A percentile compares a stretch with the other conserved stretches of the same genome.
Conservation (phyloP, 2,113 vertebrate genomes). For the Grus americana region DNA sequence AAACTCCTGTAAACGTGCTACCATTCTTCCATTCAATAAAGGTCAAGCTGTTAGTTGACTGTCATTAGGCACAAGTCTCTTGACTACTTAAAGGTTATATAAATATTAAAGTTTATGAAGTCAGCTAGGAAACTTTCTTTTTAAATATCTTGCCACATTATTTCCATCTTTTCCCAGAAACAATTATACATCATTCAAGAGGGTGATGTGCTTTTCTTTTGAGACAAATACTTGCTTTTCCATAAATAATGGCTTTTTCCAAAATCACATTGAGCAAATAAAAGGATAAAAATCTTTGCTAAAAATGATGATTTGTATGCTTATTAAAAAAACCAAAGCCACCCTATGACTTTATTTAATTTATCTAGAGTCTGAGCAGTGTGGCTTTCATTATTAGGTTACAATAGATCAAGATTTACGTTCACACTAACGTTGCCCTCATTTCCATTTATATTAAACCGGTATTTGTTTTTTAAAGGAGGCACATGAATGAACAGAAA, state of each 20-base stretch:
- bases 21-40: slow-evolving; percentile 40
- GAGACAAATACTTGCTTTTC: not conserved
- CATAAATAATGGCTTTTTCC: slow-evolving; percentile 4
- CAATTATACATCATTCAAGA: not conserved
- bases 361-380: slow-evolving; percentile 68
- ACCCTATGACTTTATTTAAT: slow-evolving; percentile 63
- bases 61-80: slow-evolving; percentile 45
- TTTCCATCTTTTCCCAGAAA: slow-evolving; percentile 25
- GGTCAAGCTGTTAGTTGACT: slow-evolving; percentile 56
- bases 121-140: slow-evolving; percentile 19
- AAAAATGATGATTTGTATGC: slow-evolving; percentile 48
- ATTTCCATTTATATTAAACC: slow-evolving; percentile 89
- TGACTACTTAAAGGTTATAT: slow-evolving; percentile 65
- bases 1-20: slow-evolving; percentile 23
- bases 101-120: slow-evolving; percentile 65
- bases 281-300: slow-evolving; percentile 46
- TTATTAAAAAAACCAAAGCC: slow-evolving; percentile 36
- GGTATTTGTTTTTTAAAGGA: slow-evolving; percentile 81
- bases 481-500: slow-evolving; percentile 75
- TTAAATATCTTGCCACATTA: not conserved
- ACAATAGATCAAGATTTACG: slow-evolving; percentile 83
- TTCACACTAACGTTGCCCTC: slow-evolving; percentile 73
- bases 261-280: slow-evolving; percentile 6
- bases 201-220: not conserved
- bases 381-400: slow-evolving; percentile 78